Evolutionary conservation across 2,888 invertebrate species (phyloP), one percentile per base, ranked within the genome.

Genomic region (Metellina segmentata): DNA sequence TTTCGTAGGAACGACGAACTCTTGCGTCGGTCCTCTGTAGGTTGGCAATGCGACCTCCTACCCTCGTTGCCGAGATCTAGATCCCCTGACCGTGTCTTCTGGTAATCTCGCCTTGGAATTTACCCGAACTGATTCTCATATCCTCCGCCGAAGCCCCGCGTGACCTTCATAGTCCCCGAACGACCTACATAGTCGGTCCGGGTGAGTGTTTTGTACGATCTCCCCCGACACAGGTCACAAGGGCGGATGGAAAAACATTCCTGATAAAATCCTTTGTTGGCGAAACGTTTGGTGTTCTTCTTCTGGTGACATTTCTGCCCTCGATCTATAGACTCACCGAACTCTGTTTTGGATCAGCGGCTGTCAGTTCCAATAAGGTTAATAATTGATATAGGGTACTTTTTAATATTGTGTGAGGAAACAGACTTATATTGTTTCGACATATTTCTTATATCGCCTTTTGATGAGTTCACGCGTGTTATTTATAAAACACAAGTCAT

Each of bases 51-150:
- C 81, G 74, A 75, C 81, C 81, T 81, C 6, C 13, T 49, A 79
- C 81, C 87, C 48, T 81, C 61, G 48, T 88, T 81, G 81, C 88
- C 88, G 88, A 53, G 81, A 75, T 88, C 81, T 75, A n/a, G 19
- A 69, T 88, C 81, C 69, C 72, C 34, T 72, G 87, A 88, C 81
- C 88, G 75, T 52, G 69, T 75, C 81, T 70, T 71, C 53, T 20
- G 13, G 16, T 16, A 16, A 34, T 71, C 49, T 61, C 20, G 20
- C 87, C 87, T 87, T 87, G 79, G 34, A 81, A 87, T 53, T 71
- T 52, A 52, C 6, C 53, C 48, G 53, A 79, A 52, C 79, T 16
- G 6, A 52, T 53, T 81, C 81, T 81, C 72, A 9, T 79, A 11
- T 70, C 11, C 78, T 75, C 16, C 61, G 9, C 77, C 13, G 52